Evolutionary conservation across 2,888 invertebrate genomes (phyloP), one percentile per base, ranked within the genome.

Genomic region (Ochlodes sylvanus): DNA sequence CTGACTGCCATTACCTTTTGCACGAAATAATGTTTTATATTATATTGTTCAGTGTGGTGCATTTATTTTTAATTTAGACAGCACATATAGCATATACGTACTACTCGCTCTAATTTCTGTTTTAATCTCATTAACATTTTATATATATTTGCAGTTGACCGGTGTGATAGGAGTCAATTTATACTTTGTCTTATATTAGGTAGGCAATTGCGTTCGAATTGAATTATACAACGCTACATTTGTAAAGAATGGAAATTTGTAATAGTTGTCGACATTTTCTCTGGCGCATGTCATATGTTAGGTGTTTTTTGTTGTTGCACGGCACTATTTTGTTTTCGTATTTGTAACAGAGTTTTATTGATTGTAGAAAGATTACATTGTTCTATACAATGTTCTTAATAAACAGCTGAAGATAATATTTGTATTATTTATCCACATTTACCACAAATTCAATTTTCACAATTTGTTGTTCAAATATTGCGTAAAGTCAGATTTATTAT

Each of bases 301-400:
- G 72, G 71, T 74, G 72, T 73, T 87, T 81, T 92, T 92, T 87
- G 86, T 92, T 92, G 91, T 91, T 92, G 88, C 87, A 86, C 86
- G 80, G 84, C 90, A 86, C 84, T 83, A 82, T 86, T 82, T 89
- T 92, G 86, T 90, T 92, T 89, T 85, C 80, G 79, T 85, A 84
- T 88, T 85, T 87, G 82, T 89, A 87, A 87, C 86, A 92, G 90
- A 92, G 90, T 84, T 92, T 92, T 90, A 92, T 92, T 84, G 79
- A 82, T 88, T 83, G 80, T 68, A 68, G 81, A 87, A 83, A 83
- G 81, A 75, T 79, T 81, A 77, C 82, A 87, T 89, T 92, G 90
- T 89, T 82, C 69, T 82, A 77, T 84, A 85, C 86, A 87, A 87
- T 89, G 90, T 90, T 90, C 89, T 87, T 86, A 92, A 89, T 92